Base-by-base conservation (phyloP, 2,113 vertebrate species). In the Apeltes quadracus region DNA sequence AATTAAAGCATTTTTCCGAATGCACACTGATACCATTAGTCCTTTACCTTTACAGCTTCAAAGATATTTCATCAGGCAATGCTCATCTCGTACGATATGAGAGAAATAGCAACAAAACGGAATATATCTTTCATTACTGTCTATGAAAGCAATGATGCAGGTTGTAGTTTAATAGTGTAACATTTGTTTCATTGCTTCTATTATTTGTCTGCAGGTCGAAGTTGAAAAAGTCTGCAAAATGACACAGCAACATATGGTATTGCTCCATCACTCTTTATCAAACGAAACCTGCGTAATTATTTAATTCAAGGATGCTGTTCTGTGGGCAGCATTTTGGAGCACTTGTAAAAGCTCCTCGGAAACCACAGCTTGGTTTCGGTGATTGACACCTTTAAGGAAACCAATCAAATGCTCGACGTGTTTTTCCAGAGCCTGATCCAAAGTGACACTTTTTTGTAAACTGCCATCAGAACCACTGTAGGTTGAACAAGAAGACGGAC, bases 1-100 rank as follows among this genome's bases (percentile, higher is more conserved):
- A 84, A 74, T 63, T n/a, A 73, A 78, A 78, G 65, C 48, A 69
- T 80, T 58, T 76, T 72, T 69, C 50, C 81, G 15, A 1, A 50
- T 1, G 72, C 46, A 44, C 51, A 63, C 39, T n/a, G 27, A 76
- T 61, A 67, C 18, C 44, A 62, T 16, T 9, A 38, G 79, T 70
- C 56, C 68, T 27, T 13, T 68, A 41, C 66, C 62, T 51, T 79
- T 22, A 84, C n/a, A 41, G 43, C 53, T 4, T 34, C 36, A 57
- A 61, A 43, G 32, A 65, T 7, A 0, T 43, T 66, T 11, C 6
- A 39, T 56, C 44, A 53, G 69, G 51, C 39, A 14, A 51, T 55
- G 23, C 22, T 6, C 23, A 48, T 70, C 7, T 20, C 29, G 36
- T 25, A 34, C 29, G 29, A 68, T 29, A 46, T 5, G 3, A 63